phyloP scores from a whole-genome alignment of 2,888 invertebrate species.

The Andrena hattorfiana region DNA sequence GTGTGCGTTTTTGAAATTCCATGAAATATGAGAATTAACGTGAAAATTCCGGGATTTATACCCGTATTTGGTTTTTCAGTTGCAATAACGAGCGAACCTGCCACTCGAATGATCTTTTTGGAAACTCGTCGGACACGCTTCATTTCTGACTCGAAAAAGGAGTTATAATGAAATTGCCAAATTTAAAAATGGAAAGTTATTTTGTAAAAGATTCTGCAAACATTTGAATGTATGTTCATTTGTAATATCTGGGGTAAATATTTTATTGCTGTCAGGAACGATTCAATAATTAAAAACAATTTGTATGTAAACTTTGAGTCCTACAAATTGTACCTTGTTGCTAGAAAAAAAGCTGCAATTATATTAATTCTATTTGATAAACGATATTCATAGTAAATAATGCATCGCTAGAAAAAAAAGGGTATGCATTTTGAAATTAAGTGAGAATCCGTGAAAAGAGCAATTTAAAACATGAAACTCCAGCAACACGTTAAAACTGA shows the following conservation, averaged over 20 bases:
- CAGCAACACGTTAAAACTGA: too few relatives aligned
- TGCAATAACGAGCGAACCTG: slow-evolving; percentile 10
- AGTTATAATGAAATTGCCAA: background rate
- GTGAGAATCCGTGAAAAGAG: too few relatives aligned
- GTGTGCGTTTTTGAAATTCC: slow-evolving; percentile 16
- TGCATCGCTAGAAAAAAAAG: too few relatives aligned
- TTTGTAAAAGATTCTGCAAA: background rate
- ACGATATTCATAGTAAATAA: too few relatives aligned
- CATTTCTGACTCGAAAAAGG: slow-evolving; percentile 14
- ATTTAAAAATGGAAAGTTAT: background rate
- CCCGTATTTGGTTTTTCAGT: slow-evolving; percentile 17
- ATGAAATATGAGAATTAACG: slow-evolving; percentile 33
- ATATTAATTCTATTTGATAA: background rate
- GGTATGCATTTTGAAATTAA: too few relatives aligned
- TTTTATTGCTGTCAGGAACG: background rate
- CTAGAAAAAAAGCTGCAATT: background rate
- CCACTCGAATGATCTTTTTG: slow-evolving; percentile 16
- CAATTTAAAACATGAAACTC: too few relatives aligned
- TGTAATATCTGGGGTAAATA: background rate
- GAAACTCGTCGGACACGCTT: slow-evolving; percentile 30
- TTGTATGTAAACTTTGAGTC: background rate
- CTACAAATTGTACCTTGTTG: background rate
- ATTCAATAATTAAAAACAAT: background rate
- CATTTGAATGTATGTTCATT: background rate
- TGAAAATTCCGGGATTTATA: slow-evolving; percentile 38